phyloP scores from a whole-genome alignment of 2,888 invertebrate genomes.

The Monoplex corrugatus region DNA sequence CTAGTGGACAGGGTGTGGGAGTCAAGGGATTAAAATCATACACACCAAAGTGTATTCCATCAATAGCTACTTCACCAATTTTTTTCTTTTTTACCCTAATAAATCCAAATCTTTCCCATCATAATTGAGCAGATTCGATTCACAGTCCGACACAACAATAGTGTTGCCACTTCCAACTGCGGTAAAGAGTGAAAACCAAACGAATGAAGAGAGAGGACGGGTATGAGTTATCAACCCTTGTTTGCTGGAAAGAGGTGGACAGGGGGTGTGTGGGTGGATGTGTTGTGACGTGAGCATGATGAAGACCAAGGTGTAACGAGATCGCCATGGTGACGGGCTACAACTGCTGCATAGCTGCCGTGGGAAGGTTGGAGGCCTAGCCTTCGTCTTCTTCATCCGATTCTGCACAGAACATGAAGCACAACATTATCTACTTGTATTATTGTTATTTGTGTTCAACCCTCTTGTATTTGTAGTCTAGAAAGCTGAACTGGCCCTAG shows the following conservation, averaged over 20 bases:
- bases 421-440: background rate
- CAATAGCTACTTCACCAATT: too few species aligned
- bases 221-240: too few species aligned
- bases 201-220: background rate
- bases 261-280: background rate
- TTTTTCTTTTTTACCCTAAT: too few species aligned
- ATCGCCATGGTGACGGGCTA: background rate
- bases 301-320: background rate
- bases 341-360: constrained; percentile 39
- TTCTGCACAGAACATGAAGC: constrained; percentile 19
- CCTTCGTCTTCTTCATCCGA: constrained; percentile 43
- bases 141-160: too few species aligned
- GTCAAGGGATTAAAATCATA: too few species aligned
- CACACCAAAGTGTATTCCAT: too few species aligned
- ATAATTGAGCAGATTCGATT: too few species aligned
- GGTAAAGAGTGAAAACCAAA: background rate
- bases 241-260: background rate
- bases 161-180: background rate
- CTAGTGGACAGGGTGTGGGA: too few species aligned
- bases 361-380: constrained; percentile 25
- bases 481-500: background rate
- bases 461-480: background rate
- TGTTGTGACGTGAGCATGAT: background rate
- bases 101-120: too few species aligned
- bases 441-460: background rate